These are phyloP conservation scores for Dallia pectoralis DNA, from an alignment of 2,797 vertebrate species.

Conservation along the genomic window DNA sequence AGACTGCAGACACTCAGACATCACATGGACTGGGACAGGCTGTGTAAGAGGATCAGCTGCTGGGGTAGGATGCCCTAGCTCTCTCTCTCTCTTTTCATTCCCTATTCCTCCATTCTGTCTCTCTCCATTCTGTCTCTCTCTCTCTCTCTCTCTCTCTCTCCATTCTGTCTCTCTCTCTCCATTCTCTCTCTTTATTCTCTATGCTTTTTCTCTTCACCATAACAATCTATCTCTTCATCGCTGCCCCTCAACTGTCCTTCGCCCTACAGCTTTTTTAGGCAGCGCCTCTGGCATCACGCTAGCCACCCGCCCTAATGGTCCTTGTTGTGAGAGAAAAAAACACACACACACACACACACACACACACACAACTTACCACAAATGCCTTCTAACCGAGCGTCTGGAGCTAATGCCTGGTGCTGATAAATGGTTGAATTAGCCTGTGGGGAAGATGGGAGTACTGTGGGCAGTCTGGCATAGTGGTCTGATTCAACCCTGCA, in stretches of 20 bases:
- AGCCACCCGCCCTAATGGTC: conserved; percentile 4
- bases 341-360: conserved; percentile 6
- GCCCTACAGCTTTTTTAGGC: background rate
- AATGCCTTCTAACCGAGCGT: conserved; percentile 44
- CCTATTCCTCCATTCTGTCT: background rate
- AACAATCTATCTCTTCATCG: background rate
- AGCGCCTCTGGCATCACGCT: background rate
- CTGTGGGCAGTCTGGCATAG: conserved; percentile 34
- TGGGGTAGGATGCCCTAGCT: conserved; percentile 28
- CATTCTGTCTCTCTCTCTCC: too few relatives aligned
- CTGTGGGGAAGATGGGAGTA: conserved; percentile 38
- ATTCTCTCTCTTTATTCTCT: background rate
- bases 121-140: background rate
- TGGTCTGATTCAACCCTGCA: conserved; percentile 61
- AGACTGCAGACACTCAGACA: conserved; percentile 69
- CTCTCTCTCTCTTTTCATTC: background rate
- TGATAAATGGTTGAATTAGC: conserved; percentile 50
- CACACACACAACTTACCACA: conserved; percentile 14
- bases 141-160: background rate
- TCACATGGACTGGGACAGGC: conserved; percentile 4
- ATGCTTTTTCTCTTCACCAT: background rate
- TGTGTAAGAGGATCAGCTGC: conserved; percentile 71
- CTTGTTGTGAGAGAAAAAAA: background rate
- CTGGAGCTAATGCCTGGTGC: conserved; percentile 59
- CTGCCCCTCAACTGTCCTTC: background rate